Evolutionary conservation across 2,113 vertebrate genomes (phyloP), one percentile per base, ranked within the genome.

Genomic region (Carassius carassius): DNA sequence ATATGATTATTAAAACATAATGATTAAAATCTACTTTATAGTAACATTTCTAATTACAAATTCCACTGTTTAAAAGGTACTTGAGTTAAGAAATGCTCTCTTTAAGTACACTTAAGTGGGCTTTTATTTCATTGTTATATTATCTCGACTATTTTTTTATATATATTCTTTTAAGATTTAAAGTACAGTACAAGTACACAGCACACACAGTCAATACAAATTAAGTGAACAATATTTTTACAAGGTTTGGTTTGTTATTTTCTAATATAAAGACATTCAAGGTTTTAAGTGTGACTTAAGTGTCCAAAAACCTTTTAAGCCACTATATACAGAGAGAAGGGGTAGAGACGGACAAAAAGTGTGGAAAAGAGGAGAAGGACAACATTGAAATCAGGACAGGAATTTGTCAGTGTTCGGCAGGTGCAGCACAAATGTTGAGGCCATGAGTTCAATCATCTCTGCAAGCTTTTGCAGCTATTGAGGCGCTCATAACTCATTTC

Each of bases 361-460:
- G 56, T 58, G 19, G 19, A 21, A 58, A 58, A 58, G 56, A 58
- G 19, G 17, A 29, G 67, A 70, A 32, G 10, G 62, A 65, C 14
- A 78, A 69, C 62, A n/a, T 9, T 13, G 49, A 35, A 49, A 83
- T 63, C 44, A 72, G 51, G 16, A 67, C 44, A 47, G 44, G 44
- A 47, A 47, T 54, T 54, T 32, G 21, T 83, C 35, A 85, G 44
- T 47, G 44, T 44, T 44, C 44, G 44, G 44, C 44, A 86, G 37
- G 74, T 80, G 29, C 44, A 70, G 51, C 41, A 62, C 65, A 85
- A 74, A 29, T 63, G 44, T 67, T 74, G 51, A 84, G 85, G 76
- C 69, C 47, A 79, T 58, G 82, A 87, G 82, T 77, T 25, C 65
- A 89, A 76, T 87, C 75, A 85, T 21, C 65, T 78, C 56, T 85